Evolutionary conservation across 1,140 invertebrate species (phyloP).

Genomic region (Neodiprion virginianus): DNA sequence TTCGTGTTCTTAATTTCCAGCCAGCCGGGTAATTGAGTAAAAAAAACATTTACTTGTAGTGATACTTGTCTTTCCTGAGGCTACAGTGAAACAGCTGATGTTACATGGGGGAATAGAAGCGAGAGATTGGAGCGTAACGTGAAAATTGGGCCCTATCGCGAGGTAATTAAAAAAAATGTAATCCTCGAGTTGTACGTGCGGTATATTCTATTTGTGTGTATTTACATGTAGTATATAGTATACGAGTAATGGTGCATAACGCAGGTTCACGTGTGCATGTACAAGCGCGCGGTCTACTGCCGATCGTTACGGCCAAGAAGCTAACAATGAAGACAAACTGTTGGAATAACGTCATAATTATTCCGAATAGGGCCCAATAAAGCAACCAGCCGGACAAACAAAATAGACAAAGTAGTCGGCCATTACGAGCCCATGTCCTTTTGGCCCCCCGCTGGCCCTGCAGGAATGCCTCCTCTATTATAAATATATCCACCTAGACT

Average conservation of each 20-base stretch:
- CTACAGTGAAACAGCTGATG: no score
- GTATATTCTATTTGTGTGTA: neutral
- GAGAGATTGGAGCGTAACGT: neutral
- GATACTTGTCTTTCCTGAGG: no score
- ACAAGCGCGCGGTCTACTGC: neutral
- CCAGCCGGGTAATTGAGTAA: no score
- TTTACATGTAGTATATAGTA: neutral
- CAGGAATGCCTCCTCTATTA: constrained; percentile 49
- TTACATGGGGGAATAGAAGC: neutral
- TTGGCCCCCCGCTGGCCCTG: constrained; percentile 48
- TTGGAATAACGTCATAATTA: constrained; percentile 41
- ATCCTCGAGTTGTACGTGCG: neutral
- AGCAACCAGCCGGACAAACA: constrained; percentile 25
- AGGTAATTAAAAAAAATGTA: constrained; percentile 4
- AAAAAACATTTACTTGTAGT: no score
- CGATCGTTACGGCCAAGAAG: constrained; percentile 1
- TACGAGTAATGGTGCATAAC: neutral
- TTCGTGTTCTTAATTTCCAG: no score
- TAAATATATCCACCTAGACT: constrained; percentile 48
- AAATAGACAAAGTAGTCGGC: constrained; percentile 49
- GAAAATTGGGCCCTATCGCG: neutral
- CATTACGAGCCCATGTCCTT: constrained; percentile 52
- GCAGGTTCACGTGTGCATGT: neutral
- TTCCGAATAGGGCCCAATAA: constrained; percentile 22
- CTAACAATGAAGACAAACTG: constrained; percentile 9